Conservation (phyloP, 2,113 vertebrate genomes). For the Triplophysa tibetana region DNA sequence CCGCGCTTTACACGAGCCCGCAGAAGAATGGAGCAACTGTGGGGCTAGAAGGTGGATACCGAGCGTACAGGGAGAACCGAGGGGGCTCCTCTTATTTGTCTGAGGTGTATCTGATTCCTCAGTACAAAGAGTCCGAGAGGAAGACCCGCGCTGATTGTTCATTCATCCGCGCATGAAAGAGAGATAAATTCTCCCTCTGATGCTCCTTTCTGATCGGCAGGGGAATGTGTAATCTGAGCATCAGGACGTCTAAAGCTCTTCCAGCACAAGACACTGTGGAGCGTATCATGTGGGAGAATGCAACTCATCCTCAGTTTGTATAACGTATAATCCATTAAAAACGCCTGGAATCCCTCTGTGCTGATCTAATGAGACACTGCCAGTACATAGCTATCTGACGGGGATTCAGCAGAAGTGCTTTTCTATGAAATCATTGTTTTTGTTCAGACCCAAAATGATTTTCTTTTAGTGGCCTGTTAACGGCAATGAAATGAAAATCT, state of each 20-base stretch:
- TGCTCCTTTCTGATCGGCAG: conserved; percentile 40
- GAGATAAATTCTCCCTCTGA: conserved; percentile 39
- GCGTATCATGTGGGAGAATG: conserved; percentile 83
- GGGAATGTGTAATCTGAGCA: conserved; percentile 72
- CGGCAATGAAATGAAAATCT: background rate
- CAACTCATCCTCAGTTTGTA: conserved; percentile 82
- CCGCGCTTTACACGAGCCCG: conserved; percentile 65
- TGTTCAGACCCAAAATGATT: background rate
- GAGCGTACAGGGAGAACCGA: background rate
- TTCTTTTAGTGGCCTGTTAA: background rate
- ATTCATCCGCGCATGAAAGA: conserved; percentile 71
- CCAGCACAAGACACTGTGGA: conserved; percentile 77
- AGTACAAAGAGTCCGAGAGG: conserved; percentile 79
- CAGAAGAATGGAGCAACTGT: conserved; percentile 80
- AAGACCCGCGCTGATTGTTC: conserved; percentile 82
- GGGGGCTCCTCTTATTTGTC: conserved; percentile 81
- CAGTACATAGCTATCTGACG: background rate
- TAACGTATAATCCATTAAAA: conserved; percentile 83
- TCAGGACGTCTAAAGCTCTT: conserved; percentile 71
- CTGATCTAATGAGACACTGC: background rate
- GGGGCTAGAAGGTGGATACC: conserved; percentile 36
- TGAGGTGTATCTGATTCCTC: conserved; percentile 85
- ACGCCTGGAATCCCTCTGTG: conserved; percentile 53
- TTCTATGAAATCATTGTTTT: background rate
- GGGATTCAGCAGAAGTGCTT: background rate